Evolutionary conservation across 1,140 invertebrate genomes (phyloP).

Genomic region (Drosophila bocqueti): DNA sequence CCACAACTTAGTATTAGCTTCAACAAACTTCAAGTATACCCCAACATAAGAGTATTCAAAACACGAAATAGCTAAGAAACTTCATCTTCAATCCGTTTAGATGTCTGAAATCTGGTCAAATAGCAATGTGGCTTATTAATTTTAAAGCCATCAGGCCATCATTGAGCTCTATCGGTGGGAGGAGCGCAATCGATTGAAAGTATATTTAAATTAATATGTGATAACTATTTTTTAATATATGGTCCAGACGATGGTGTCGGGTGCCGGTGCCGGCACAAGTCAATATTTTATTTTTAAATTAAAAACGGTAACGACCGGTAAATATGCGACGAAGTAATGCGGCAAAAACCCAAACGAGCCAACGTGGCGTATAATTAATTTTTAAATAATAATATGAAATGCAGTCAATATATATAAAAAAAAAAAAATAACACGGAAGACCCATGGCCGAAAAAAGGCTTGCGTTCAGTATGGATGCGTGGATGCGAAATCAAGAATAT

Average conservation of each 20-base stretch:
- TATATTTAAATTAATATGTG: slow-evolving; percentile 56
- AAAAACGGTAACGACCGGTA: slow-evolving; percentile 40
- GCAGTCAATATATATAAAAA: slow-evolving; percentile 52
- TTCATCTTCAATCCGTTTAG: background rate
- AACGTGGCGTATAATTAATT: slow-evolving; percentile 76
- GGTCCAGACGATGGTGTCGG: background rate
- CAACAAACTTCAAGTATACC: background rate
- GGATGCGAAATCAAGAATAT: slow-evolving; percentile 30
- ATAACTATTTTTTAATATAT: slow-evolving; percentile 58
- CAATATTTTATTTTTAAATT: slow-evolving; percentile 67
- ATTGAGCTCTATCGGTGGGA: background rate
- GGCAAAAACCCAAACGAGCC: slow-evolving; percentile 46
- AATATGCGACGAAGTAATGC: slow-evolving; percentile 46
- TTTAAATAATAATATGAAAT: slow-evolving; percentile 79
- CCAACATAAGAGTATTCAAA: background rate
- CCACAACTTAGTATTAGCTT: too few species aligned
- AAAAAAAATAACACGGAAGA: slow-evolving; percentile 40
- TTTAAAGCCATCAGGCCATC: slow-evolving; percentile 22
- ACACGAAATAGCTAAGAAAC: background rate
- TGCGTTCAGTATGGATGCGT: background rate
- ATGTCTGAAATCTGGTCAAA: background rate
- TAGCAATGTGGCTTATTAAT: slow-evolving; percentile 14
- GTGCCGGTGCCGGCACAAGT: slow-evolving; percentile 22
- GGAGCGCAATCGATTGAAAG: background rate
- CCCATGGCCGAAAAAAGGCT: slow-evolving; percentile 13